Percentiles rank a stretch among this genome's conserved stretches.
These are phyloP conservation scores for Aulostomus chinensis DNA, from an alignment of 2,797 vertebrate genomes.

Conservation along the genomic window DNA sequence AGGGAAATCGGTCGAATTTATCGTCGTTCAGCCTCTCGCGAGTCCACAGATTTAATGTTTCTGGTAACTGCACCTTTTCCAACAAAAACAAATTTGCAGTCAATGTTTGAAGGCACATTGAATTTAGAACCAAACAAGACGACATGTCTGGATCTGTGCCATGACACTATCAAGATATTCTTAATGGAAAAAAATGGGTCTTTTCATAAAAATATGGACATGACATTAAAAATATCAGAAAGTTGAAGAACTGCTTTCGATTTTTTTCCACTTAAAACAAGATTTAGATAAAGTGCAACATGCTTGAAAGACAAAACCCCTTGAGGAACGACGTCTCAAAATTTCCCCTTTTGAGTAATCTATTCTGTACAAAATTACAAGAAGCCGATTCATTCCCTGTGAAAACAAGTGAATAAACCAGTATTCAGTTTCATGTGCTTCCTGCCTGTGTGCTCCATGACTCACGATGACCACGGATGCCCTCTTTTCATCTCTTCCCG, in stretches of 20 bases:
- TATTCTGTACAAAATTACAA: conserved; percentile 1
- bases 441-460: conserved; percentile 2
- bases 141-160: too few relatives aligned
- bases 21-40: conserved; percentile 6
- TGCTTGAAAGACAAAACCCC: too few relatives aligned
- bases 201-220: too few relatives aligned
- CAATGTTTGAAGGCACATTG: too few relatives aligned
- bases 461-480: background rate
- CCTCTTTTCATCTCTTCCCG: conserved; percentile 18
- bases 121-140: too few relatives aligned
- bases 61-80: conserved; percentile 9
- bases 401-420: conserved; percentile 1
- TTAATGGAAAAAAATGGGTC: too few relatives aligned
- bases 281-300: too few relatives aligned
- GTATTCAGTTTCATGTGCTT: conserved; percentile 12
- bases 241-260: too few relatives aligned
- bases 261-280: too few relatives aligned
- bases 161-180: too few relatives aligned
- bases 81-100: conserved; percentile 12
- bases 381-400: conserved; percentile 23
- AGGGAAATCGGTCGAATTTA: conserved; percentile 15
- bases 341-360: conserved; percentile 2
- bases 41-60: conserved; percentile 2
- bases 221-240: too few relatives aligned
- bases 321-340: too few relatives aligned